Conservation (phyloP, 1,140 invertebrate species). For the Camponotus floridanus region DNA sequence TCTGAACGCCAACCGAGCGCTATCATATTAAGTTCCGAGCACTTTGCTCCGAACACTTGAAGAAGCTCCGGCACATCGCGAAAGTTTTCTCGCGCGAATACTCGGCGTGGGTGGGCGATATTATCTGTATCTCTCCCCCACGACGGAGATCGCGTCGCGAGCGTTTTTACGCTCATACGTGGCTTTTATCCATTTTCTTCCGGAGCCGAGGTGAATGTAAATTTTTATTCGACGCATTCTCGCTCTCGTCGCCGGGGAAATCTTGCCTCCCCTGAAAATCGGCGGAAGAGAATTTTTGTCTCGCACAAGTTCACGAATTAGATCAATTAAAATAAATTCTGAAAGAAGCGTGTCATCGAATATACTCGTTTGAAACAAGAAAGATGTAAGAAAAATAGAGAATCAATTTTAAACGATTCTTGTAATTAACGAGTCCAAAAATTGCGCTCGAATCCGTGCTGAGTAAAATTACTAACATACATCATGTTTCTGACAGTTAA, state of each 20-base stretch:
- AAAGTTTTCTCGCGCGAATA: conserved; percentile 64
- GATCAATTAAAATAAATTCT: background rate
- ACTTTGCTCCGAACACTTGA: conserved; percentile 72
- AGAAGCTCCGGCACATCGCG: conserved; percentile 61
- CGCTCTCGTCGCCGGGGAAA: background rate
- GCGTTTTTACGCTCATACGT: conserved; percentile 35
- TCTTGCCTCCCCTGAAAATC: background rate
- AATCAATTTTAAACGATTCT: background rate
- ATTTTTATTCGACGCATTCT: conserved; percentile 33
- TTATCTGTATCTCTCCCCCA: conserved; percentile 53
- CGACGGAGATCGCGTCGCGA: background rate
- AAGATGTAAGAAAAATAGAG: background rate
- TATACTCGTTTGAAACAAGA: background rate
- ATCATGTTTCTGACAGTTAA: background rate
- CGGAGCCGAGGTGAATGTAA: background rate
- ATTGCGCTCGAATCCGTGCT: background rate
- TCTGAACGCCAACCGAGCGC: conserved; percentile 76
- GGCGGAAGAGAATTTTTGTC: background rate
- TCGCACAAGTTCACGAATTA: background rate
- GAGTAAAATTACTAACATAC: background rate
- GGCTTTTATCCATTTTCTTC: conserved; percentile 1
- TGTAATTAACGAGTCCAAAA: background rate
- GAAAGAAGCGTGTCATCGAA: background rate
- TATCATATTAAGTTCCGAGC: conserved; percentile 76
- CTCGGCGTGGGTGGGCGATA: conserved; percentile 34